Conservation (phyloP, 2,797 vertebrate species). For the Myotis pilosus region DNA sequence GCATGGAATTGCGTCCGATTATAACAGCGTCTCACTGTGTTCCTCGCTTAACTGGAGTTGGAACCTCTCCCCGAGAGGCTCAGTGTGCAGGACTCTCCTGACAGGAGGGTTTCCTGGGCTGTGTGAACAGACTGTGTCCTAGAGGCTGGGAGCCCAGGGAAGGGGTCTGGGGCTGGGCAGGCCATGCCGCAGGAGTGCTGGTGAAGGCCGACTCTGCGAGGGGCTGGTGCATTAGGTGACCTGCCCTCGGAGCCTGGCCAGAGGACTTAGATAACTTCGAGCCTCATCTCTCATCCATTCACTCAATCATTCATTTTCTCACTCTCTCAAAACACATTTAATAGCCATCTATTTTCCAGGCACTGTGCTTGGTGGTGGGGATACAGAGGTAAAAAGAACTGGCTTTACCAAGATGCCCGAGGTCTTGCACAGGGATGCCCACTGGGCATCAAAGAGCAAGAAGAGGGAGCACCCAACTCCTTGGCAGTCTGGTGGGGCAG, state of each 20-base stretch:
- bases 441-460: background rate
- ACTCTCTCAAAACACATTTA: background rate
- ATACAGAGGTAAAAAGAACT: background rate
- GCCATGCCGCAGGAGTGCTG: rapidly evolving
- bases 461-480: background rate
- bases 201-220: background rate
- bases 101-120: background rate
- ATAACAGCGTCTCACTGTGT: slow-evolving; percentile 41
- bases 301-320: background rate
- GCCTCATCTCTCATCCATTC: background rate
- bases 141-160: background rate
- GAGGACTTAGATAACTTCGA: background rate
- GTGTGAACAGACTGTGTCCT: too few relatives aligned
- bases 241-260: background rate
- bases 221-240: background rate
- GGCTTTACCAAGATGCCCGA: background rate
- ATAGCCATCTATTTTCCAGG: background rate
- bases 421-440: background rate
- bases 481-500: background rate
- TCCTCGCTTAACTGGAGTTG: background rate
- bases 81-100: rapidly evolving
- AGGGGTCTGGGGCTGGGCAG: background rate
- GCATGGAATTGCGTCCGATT: slow-evolving; percentile 53
- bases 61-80: slow-evolving; percentile 6
- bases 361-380: background rate